Base-by-base conservation (phyloP, 2,797 vertebrate genomes). In the Sciurus carolinensis region DNA sequence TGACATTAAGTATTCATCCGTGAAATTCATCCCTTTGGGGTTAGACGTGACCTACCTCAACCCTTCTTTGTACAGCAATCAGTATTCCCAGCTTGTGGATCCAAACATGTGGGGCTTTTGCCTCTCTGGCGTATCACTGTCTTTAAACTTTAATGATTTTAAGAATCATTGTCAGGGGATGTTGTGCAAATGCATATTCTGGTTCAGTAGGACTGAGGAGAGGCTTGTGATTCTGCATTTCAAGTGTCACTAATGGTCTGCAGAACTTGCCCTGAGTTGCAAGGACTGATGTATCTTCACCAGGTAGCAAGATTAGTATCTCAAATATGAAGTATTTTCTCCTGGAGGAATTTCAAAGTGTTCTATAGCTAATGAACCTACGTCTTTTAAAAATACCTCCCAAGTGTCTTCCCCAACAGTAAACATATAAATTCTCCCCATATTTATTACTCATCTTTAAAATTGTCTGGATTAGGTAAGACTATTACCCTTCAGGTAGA, bases 331-430 rank as follows among this genome's bases (percentile, higher is more conserved):
- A 47, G 1, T 30, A 62, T 30, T 73, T 88, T 67, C 81, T 80
- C 4, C 33, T 24, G 50, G 57, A 81, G 39, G 47, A 91, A 77
- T 87, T 94, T 85, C 22, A 15, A 84, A 80, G 20, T 80, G 33
- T 47, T 72, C 72, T 87, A 50, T 18, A 87, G 66, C 28, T 47
- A 54, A 59, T 72, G 24, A 66, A 39, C 26, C 72, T 47, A 33
- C 28, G 47, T 57, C 52, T 26, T 81, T 91, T 62, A 62, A 96
- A 71, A 81, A 86, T 71, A 5, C 52, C n/a, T 87, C 83, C 33
- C 6, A 66, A 54, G 0, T 83, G 54, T 30, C 39, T 44, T 94
- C n/a, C 47, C 69, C 14, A 26, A 59, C 1, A 75, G 17, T 50
- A 52, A 69, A 8, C 52, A 39, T 18, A 39, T 54, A 57, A 54